Base-by-base conservation (phyloP, 2,797 vertebrate species). In the Yasuhikotakia modesta region DNA sequence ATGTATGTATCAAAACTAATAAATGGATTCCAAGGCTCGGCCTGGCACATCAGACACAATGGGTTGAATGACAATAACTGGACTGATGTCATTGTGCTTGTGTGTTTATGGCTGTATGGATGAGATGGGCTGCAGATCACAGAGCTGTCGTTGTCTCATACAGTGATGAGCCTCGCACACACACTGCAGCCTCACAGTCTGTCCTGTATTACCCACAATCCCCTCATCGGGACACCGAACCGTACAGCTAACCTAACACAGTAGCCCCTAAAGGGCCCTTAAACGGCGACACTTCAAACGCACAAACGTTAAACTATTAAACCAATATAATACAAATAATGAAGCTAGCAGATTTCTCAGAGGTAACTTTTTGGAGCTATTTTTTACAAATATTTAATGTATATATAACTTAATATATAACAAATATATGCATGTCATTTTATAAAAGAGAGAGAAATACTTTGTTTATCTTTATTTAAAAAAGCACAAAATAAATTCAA, bases 1-100 rank as follows among this genome's bases (percentile, higher is more conserved):
- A 85, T 64, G 81, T 81, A 85, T 86, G 82, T 83, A 82, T 85
- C 79, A 85, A 84, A 86, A 86, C 86, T 84, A 84, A 89, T 86
- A 85, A 88, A 87, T 87, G 79, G 84, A 83, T 85, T 79, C 86
- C 81, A 70, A 80, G 84, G 64, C 67, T 13, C 78, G 57, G 86
- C 76, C 81, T 83, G 86, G 77, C 79, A 73, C 70, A 17, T 77
- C 24, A 83, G 81, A 86, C 86, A 86, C 87, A 86, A 87, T 83
- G 78, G 82, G 67, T 35, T 71, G 82, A 80, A 86, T 83, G 85
- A 80, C 85, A 85, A 85, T 80, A 76, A 78, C 70, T 53, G 83
- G 77, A 68, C 84, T 85, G 83, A 86, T 83, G 82, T 82, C 83
- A 86, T 86, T 39, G 88, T 48, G 74, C 84, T 68, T 81, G 85